Evolutionary conservation across 92 coral and sea anemone genomes (phyloP), one percentile per base, ranked within the genome.

Genomic region (Bergia puertoricense): DNA sequence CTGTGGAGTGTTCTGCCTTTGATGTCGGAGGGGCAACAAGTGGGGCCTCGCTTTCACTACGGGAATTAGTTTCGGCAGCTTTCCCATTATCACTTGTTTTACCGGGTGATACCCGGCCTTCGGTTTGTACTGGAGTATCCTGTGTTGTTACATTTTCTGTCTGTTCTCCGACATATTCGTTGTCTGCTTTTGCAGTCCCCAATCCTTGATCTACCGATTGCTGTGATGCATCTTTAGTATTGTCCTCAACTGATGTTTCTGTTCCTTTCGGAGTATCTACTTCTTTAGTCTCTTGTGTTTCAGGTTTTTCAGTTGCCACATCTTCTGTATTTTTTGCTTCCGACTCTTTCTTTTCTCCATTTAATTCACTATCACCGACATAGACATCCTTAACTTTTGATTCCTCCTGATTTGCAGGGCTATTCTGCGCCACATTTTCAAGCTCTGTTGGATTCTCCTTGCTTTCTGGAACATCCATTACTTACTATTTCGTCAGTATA

Each of bases 11-110:
- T 43, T 95, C 98, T 54, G 89, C 92, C 57, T 95, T 88, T 11
- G 98, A 95, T 16, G 93, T 93, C 68, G 96, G 98, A 9, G 98
- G 98, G 42, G 96, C 98, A 54, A 93, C 87, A 8, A 92, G 68
- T 39, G 90, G 86, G 0, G 98, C 88, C 74, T 91, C 94, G 59
- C 94, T 95, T 72, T 77, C 90, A 46, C 81, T 59, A 50, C 10
- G 89, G 10, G 88, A 65, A 20, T 90, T 86, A 86, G 76, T 84
- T 44, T 90, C 90, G 10, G 54, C 92, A 36, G 39, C 68, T 6
- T 82, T 88, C 51, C 22, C 43, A 22, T 81, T 88, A 56, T 88
- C 89, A 5, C 68, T 85, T 30, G 88, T 43, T 23, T 85, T 79
- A 38, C 30, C 82, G 38, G 91, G 90, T 15, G 90, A 75, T 22